Conservation (phyloP, 2,888 invertebrate genomes). For the Fabriciana adippe region DNA sequence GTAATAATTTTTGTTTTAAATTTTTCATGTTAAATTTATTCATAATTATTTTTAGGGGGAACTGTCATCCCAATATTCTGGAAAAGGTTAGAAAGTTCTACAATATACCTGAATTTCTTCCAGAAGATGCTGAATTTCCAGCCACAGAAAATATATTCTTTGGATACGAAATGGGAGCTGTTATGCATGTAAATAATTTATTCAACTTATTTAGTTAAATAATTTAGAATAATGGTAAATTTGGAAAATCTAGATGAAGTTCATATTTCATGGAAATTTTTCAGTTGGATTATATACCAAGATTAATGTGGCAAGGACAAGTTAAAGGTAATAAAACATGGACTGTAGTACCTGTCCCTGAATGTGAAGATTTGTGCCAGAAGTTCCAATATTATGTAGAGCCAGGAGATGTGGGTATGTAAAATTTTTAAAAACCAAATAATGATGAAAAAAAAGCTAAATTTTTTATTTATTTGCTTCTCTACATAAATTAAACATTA, state of each 20-base stretch:
- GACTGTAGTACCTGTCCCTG: slow-evolving; percentile 92
- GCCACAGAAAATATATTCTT: slow-evolving; percentile 95
- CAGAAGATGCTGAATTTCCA: slow-evolving; percentile 93
- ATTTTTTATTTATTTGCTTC: slow-evolving; percentile 33
- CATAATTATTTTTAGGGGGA: slow-evolving; percentile 84
- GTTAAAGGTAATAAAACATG: slow-evolving; percentile 92
- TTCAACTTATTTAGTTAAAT: neutral
- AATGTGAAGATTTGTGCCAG: slow-evolving; percentile 90
- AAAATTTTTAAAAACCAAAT: too few relatives aligned
- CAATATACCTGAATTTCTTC: slow-evolving; percentile 91
- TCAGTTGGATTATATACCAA: slow-evolving; percentile 94
- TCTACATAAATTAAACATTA: slow-evolving; percentile 1
- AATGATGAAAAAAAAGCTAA: slow-evolving; percentile 40
- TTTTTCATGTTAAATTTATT: neutral
- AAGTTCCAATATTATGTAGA: slow-evolving; percentile 89
- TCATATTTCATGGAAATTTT: slow-evolving; percentile 45
- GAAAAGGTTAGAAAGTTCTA: slow-evolving; percentile 89
- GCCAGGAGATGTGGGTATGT: slow-evolving; percentile 90
- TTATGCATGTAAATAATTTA: slow-evolving; percentile 89
- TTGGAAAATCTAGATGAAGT: neutral
- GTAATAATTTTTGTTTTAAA: neutral
- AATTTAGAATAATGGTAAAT: neutral
- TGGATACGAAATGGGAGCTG: slow-evolving; percentile 94
- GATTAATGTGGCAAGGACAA: slow-evolving; percentile 97
- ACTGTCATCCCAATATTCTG: slow-evolving; percentile 92